Conservation (phyloP, 2,888 invertebrate genomes). For the Dynastes maya region DNA sequence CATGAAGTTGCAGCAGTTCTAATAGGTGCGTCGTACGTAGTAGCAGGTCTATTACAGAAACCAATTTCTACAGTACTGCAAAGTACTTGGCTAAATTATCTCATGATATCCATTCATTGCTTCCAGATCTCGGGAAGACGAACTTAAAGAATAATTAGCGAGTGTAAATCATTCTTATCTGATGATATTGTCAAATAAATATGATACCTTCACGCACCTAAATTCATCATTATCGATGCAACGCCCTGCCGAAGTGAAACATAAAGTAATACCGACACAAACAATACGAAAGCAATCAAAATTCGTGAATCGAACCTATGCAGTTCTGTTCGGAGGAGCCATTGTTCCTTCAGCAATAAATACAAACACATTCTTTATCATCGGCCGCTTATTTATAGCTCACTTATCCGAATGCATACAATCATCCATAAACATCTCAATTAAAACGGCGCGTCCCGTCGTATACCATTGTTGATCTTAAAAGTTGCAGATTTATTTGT, state of each 20-base stretch:
- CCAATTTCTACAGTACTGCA: no score
- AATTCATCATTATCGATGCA: conserved; percentile 8
- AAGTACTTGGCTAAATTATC: no score
- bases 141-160: not conserved
- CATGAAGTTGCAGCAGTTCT: no score
- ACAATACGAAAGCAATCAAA: conserved; percentile 13
- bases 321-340: not conserved
- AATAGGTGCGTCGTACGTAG: no score
- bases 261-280: not conserved
- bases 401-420: conserved; percentile 5
- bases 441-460: conserved; percentile 20
- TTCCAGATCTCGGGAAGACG: not conserved
- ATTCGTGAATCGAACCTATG: conserved; percentile 15
- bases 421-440: conserved; percentile 41
- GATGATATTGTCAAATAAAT: conserved; percentile 1
- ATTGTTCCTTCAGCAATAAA: conserved; percentile 31
- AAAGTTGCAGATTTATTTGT: conserved; percentile 32
- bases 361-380: conserved; percentile 26
- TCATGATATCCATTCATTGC: not conserved
- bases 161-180: not conserved
- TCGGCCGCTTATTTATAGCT: conserved; percentile 36
- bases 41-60: no score
- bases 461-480: conserved; percentile 34
- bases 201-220: not conserved
- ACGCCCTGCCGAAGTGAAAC: not conserved